Percentiles rank a stretch among this genome's conserved stretches.
Conservation (phyloP, 2,113 vertebrate species). For the Microcebus ravelobensis region DNA sequence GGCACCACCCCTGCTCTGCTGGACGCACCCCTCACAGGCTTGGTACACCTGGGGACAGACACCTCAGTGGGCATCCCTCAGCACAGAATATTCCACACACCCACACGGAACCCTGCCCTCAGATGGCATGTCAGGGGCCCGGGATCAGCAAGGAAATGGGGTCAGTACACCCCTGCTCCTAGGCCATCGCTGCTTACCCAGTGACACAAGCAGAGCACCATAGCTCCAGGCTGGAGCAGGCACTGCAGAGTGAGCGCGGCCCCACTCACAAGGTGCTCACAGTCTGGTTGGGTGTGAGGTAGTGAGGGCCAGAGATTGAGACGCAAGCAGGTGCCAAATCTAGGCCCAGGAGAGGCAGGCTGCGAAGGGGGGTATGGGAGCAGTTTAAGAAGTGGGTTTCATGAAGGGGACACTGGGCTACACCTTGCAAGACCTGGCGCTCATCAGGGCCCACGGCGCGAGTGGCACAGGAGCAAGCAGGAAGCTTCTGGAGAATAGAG, state of each 20-base stretch:
- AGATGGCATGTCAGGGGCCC: neutral
- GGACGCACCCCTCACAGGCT: neutral
- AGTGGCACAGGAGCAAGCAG: no score
- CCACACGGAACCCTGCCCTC: neutral
- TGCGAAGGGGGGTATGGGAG: neutral
- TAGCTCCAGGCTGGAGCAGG: no score
- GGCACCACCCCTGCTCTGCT: neutral
- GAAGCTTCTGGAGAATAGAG: no score
- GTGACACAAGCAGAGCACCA: neutral
- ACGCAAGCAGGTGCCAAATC: no score
- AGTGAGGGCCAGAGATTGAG: no score
- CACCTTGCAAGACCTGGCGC: neutral
- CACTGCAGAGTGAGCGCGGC: neutral
- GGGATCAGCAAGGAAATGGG: neutral
- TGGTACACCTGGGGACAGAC: neutral
- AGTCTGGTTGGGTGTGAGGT: fast-evolving
- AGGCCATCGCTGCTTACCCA: no score
- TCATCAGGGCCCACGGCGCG: neutral
- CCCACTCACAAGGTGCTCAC: neutral
- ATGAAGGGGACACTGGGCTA: no score
- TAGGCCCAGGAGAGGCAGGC: neutral
- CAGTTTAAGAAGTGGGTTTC: neutral
- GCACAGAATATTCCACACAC: neutral
- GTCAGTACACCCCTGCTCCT: no score
- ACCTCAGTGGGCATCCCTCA: neutral